Percentiles rank a stretch among this genome's conserved stretches.
Conservation (phyloP, 2,797 vertebrate species). For the Paedocypris micromegethes region DNA sequence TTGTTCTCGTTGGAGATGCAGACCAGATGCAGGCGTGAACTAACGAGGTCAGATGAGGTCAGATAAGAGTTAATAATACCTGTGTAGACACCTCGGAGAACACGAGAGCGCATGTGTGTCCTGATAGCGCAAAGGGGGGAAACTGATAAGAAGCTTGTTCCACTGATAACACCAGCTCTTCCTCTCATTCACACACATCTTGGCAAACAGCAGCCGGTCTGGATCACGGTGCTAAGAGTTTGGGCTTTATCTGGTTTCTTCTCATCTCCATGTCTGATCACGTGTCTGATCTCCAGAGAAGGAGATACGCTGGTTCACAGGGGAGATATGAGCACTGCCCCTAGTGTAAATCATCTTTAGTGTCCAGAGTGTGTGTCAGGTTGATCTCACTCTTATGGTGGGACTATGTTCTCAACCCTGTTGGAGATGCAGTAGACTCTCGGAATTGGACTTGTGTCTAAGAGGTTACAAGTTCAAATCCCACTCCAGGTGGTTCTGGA, state of each 20-base stretch:
- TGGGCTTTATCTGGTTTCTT: constrained; percentile 11
- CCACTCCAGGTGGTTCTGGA: too few relatives aligned
- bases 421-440: too few relatives aligned
- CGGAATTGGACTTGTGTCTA: too few relatives aligned
- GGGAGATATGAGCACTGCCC: constrained; percentile 30
- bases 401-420: too few relatives aligned
- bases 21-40: constrained; percentile 6
- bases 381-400: too few relatives aligned
- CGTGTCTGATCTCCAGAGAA: too few relatives aligned
- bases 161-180: constrained; percentile 15
- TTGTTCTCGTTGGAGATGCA: constrained; percentile 1
- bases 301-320: constrained; percentile 38
- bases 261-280: constrained; percentile 4
- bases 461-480: too few relatives aligned
- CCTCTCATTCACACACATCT: constrained; percentile 24
- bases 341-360: too few relatives aligned
- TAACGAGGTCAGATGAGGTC: constrained; percentile 25
- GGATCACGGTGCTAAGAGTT: background rate
- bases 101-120: constrained; percentile 20
- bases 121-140: constrained; percentile 8
- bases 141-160: constrained; percentile 34
- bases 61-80: constrained; percentile 44
- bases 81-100: constrained; percentile 46
- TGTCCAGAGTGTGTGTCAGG: too few relatives aligned
- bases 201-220: constrained; percentile 14